Evolutionary conservation across 1,140 invertebrate genomes (phyloP).

Genomic region (Anadara kagoshimensis): DNA sequence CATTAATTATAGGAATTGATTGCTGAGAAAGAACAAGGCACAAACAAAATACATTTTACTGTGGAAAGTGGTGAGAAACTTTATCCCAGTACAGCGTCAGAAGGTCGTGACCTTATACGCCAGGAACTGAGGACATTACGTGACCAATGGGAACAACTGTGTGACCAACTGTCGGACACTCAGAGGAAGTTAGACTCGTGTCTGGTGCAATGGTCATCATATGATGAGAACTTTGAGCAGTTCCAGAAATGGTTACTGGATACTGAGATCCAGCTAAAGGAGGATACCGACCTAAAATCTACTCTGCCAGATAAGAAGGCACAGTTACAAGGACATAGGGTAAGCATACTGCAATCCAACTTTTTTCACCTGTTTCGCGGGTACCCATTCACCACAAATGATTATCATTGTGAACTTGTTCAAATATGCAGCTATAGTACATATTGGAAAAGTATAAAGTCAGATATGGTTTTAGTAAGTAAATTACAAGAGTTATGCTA

Average conservation of each 20-base stretch:
- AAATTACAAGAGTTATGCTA: too few species aligned
- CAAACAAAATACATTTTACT: constrained; percentile 87
- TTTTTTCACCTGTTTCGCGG: not conserved
- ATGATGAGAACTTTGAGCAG: constrained; percentile 80
- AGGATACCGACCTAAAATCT: constrained; percentile 91
- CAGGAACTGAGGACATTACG: constrained; percentile 90
- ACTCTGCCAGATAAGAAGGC: constrained; percentile 95
- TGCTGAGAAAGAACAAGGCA: constrained; percentile 87
- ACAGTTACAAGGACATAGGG: constrained; percentile 94
- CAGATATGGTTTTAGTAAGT: not conserved
- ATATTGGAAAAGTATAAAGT: too few species aligned
- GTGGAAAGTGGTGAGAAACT: constrained; percentile 93
- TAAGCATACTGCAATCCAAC: constrained; percentile 67
- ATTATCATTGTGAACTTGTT: too few species aligned
- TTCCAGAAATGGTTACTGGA: constrained; percentile 93
- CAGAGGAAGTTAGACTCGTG: constrained; percentile 91
- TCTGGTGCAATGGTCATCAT: constrained; percentile 77
- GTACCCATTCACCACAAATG: too few species aligned
- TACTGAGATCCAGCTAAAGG: constrained; percentile 92
- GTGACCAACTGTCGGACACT: constrained; percentile 87
- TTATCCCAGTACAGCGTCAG: constrained; percentile 93
- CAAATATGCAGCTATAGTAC: too few species aligned
- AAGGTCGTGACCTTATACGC: constrained; percentile 92
- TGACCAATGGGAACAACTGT: constrained; percentile 81
- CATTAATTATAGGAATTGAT: constrained; percentile 78